Conservation (phyloP, 2,113 vertebrate species). For the Corythornis madagascariensis region DNA sequence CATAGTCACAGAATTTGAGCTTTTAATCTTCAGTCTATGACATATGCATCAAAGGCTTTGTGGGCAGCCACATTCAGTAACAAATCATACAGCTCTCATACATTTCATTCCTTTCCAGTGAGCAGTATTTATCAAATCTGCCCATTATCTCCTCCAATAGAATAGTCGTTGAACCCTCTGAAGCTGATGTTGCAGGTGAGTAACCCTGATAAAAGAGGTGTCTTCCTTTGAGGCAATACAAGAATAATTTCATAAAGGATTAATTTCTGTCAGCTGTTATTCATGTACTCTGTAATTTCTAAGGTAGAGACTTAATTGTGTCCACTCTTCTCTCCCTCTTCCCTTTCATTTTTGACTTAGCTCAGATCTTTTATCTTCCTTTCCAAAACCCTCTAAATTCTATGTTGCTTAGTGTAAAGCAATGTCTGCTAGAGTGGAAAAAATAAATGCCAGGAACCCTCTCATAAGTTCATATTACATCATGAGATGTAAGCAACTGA, state of each 20-base stretch:
- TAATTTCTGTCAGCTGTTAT: not conserved
- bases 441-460: not conserved
- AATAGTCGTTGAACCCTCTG: not conserved
- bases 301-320: not conserved
- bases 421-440: not conserved
- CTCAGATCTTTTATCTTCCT: not conserved
- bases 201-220: not conserved
- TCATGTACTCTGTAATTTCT: not conserved
- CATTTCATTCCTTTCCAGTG: slow-evolving; percentile 14
- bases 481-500: not conserved
- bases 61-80: slow-evolving; percentile 29
- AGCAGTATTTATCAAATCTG: not conserved
- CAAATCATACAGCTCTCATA: slow-evolving; percentile 5
- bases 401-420: not conserved
- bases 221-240: not conserved
- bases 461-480: not conserved
- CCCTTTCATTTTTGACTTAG: not conserved
- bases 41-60: slow-evolving; percentile 23
- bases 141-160: not conserved
- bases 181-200: not conserved
- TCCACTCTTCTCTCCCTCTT: not conserved
- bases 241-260: not conserved
- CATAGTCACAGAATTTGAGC: slow-evolving; percentile 35
- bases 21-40: slow-evolving; percentile 49
- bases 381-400: not conserved